Evolutionary conservation across 2,888 invertebrate genomes (phyloP).

Genomic region (Drosophila neonasuta): DNA sequence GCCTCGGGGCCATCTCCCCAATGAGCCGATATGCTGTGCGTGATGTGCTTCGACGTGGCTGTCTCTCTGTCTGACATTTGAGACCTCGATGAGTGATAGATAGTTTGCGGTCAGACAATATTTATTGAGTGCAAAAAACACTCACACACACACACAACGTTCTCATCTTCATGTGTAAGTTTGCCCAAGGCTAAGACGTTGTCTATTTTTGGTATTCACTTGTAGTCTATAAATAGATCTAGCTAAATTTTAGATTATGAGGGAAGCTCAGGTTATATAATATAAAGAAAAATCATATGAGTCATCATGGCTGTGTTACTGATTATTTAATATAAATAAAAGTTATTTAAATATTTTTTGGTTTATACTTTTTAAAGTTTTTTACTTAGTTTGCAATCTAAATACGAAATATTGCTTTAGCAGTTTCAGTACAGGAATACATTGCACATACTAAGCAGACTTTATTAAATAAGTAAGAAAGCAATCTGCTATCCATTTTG

Average conservation of each 20-base stretch:
- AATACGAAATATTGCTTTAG: no score
- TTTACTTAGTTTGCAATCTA: no score
- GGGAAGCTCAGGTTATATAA: neutral
- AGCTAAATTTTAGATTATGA: neutral
- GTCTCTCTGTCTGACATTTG: conserved; percentile 56
- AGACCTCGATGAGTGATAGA: conserved; percentile 63
- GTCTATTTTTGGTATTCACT: conserved; percentile 12
- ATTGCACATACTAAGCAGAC: no score
- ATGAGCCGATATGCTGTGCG: conserved; percentile 27
- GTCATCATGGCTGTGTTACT: no score
- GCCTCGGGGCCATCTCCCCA: conserved; percentile 35
- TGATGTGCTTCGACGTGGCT: conserved; percentile 46
- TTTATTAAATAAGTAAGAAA: no score
- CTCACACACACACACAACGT: conserved; percentile 8
- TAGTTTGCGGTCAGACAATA: conserved; percentile 65
- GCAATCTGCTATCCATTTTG: no score
- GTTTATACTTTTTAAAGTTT: no score
- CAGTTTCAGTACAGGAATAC: no score
- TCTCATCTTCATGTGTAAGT: conserved; percentile 15
- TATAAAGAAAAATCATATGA: no score
- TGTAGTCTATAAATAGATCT: conserved; percentile 2
- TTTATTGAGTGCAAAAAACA: conserved; percentile 70
- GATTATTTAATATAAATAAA: no score
- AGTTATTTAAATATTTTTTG: no score
- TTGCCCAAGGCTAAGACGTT: conserved; percentile 29